phyloP scores from a whole-genome alignment of 2,797 vertebrate genomes.

The Syngnathus rostellatus region DNA sequence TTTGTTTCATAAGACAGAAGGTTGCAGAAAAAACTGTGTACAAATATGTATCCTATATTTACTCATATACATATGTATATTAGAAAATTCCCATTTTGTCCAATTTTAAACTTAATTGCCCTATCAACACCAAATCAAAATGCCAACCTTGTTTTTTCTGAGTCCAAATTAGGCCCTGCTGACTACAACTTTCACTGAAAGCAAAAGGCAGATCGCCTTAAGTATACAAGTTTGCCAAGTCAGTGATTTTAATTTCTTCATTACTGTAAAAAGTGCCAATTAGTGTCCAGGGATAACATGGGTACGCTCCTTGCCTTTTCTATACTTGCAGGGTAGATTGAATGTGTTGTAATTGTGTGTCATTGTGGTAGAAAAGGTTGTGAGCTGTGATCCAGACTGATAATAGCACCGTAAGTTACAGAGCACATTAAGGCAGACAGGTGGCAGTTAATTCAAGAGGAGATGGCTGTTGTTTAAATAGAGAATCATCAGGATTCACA shows the following conservation, averaged over 20 bases:
- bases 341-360: slow-evolving; percentile 48
- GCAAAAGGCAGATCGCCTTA: background rate
- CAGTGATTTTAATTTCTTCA: slow-evolving; percentile 46
- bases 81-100: background rate
- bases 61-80: background rate
- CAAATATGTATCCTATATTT: background rate
- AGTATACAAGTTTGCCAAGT: slow-evolving; percentile 37
- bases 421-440: slow-evolving; percentile 30
- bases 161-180: background rate
- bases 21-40: background rate
- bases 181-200: background rate
- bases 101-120: background rate
- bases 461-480: slow-evolving; percentile 3
- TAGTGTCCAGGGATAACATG: slow-evolving; percentile 47
- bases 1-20: background rate
- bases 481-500: slow-evolving; percentile 8
- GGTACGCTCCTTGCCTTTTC: slow-evolving; percentile 36
- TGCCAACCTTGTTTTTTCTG: background rate
- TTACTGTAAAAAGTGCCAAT: slow-evolving; percentile 50
- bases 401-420: slow-evolving; percentile 32
- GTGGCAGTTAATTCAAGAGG: slow-evolving; percentile 11
- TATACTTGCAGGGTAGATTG: slow-evolving; percentile 37
- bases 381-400: slow-evolving; percentile 37
- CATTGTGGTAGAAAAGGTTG: slow-evolving; percentile 24
- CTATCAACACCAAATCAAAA: background rate